Evolutionary conservation across 2,888 invertebrate species (phyloP).

Genomic region (Poecilus cupreus): DNA sequence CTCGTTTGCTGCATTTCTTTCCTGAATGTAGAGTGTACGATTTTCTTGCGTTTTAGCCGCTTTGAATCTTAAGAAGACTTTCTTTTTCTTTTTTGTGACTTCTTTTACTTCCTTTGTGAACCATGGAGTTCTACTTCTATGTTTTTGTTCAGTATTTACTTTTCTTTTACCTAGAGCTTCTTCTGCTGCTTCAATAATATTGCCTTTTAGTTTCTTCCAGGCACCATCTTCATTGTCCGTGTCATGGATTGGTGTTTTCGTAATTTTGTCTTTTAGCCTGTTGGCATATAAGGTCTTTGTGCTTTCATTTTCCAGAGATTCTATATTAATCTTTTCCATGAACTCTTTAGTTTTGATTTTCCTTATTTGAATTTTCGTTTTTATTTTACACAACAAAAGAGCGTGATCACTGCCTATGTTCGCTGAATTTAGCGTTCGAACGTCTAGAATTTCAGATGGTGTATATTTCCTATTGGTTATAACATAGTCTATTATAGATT

Average conservation of each 20-base stretch:
- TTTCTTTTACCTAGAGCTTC: constrained; percentile 34
- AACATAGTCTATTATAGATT: constrained; percentile 59
- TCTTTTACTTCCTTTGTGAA: constrained; percentile 47
- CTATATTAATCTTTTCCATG: constrained; percentile 39
- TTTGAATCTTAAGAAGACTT: constrained; percentile 12
- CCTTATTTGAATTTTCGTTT: not conserved
- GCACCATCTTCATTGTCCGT: constrained; percentile 26
- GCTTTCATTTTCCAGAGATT: constrained; percentile 51
- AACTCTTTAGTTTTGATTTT: not conserved
- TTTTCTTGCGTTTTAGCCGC: constrained; percentile 1
- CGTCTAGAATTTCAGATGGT: constrained; percentile 56
- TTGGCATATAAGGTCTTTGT: constrained; percentile 23
- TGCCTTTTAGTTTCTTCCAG: constrained; percentile 43
- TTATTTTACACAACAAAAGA: constrained; percentile 53
- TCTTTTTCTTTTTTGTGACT: constrained; percentile 44
- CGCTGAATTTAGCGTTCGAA: constrained; percentile 53
- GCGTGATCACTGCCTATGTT: constrained; percentile 59
- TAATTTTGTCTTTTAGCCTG: constrained; percentile 46
- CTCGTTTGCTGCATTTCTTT: not conserved
- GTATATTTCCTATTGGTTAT: constrained; percentile 57
- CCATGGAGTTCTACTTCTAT: constrained; percentile 42
- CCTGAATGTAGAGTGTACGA: not conserved
- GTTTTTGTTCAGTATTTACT: constrained; percentile 1
- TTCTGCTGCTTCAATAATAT: constrained; percentile 48
- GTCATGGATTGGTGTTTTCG: not conserved